Conservation (phyloP, 2,113 vertebrate genomes). For the Setophaga coronata region DNA sequence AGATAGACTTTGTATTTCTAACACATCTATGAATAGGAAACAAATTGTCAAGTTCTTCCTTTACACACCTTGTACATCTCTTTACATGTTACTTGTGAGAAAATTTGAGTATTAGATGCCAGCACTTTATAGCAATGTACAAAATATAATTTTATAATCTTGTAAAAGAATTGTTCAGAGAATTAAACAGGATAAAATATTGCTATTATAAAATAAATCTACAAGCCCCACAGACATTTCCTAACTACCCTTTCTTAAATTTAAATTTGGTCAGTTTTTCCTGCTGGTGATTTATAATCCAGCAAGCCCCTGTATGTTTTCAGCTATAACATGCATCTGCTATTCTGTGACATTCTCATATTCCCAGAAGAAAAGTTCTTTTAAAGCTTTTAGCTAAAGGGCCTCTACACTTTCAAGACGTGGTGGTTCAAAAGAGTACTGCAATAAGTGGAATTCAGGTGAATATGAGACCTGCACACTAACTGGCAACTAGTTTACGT, state of each 20-base stretch:
- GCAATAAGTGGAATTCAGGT: background rate
- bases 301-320: background rate
- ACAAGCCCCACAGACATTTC: background rate
- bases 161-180: background rate
- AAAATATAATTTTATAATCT: background rate
- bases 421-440: background rate
- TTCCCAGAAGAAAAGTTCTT: background rate
- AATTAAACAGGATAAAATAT: background rate
- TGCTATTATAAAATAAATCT: background rate
- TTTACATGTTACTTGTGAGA: background rate
- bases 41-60: background rate
- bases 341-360: background rate
- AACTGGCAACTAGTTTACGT: background rate
- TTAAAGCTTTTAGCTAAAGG: background rate
- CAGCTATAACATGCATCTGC: background rate
- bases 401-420: background rate
- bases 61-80: background rate
- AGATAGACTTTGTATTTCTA: background rate
- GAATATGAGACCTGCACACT: background rate
- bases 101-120: background rate
- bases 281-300: background rate
- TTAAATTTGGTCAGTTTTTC: background rate
- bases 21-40: background rate
- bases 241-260: background rate
- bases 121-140: background rate